These are phyloP conservation scores for Molothrus aeneus DNA, from an alignment of 2,797 vertebrate species.

Conservation along the genomic window DNA sequence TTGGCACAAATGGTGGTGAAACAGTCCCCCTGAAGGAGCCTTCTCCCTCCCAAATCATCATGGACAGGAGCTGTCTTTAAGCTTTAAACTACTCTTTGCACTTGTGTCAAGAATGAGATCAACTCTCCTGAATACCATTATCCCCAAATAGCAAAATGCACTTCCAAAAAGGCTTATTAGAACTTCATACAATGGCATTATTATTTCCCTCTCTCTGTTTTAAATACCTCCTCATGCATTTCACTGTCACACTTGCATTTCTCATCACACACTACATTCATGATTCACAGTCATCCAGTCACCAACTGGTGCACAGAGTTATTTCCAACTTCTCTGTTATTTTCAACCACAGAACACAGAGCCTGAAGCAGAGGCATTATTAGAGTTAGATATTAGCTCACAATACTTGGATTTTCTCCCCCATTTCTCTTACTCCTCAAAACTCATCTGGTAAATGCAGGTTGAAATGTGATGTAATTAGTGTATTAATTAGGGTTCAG, in stretches of 20 bases:
- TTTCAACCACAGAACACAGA: background rate
- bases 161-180: background rate
- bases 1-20: background rate
- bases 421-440: background rate
- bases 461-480: background rate
- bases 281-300: slow-evolving; percentile 11
- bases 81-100: background rate
- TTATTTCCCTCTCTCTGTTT: background rate
- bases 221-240: background rate
- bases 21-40: background rate
- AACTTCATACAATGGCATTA: background rate
- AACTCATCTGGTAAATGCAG: background rate
- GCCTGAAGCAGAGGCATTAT: background rate
- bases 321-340: background rate
- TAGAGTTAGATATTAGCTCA: background rate
- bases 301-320: background rate
- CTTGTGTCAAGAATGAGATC: background rate
- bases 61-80: background rate
- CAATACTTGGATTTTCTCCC: background rate
- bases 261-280: background rate
- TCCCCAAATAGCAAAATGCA: background rate
- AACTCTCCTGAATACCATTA: background rate
- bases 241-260: background rate
- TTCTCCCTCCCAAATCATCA: background rate
- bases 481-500: background rate